Base-by-base conservation (phyloP, 2,888 invertebrate species). In the Pedicia rivosa region DNA sequence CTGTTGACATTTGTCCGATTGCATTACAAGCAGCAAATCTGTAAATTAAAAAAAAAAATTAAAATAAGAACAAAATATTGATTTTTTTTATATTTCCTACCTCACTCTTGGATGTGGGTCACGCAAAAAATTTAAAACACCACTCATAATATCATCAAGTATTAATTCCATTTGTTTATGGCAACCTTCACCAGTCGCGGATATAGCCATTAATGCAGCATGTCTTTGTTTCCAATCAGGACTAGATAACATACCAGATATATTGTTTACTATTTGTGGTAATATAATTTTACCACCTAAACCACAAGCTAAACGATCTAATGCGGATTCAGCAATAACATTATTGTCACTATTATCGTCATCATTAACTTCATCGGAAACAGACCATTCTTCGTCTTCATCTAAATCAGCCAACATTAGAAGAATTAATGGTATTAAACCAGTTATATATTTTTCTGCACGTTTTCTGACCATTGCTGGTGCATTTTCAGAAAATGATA, bases 11-110 rank as follows among this genome's bases (percentile, higher is more conserved):
- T 63, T 98, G 97, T 7, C 98, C 98, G 30, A 99, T 74, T 14
- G 97, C 95, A 63, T 98, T 99, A 56, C 98, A 99, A 14, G 94
- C 90, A 4, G 98, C 98, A 56, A 94, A 95, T 40, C 97, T 40
- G 24, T 10, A 10, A 71, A 54, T 51, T 48, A 35, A 25, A 37
- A 38, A 44, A 38, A 36, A 39, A 38, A 35, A 28, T 14, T 16
- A 7, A 36, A 10, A 17, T 37, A 14, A 33, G 17, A 2, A 38
- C 3, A 24, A 3, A 35, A 14, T 38, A 9, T 37, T 26, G 14
- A 8, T 38, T 19, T 29, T n/a, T n/a, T n/a, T n/a, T 15, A 19
- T 30, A 25, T 10, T 20, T 2, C 10, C 22, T 40, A 41, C 41
- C 43, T 56, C 3, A 62, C 62, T 33, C 62, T 53, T 4, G 62